A percentile compares a stretch with the other conserved stretches of the same genome.
Conservation (phyloP, 2,113 vertebrate species). For the Perca fluviatilis region DNA sequence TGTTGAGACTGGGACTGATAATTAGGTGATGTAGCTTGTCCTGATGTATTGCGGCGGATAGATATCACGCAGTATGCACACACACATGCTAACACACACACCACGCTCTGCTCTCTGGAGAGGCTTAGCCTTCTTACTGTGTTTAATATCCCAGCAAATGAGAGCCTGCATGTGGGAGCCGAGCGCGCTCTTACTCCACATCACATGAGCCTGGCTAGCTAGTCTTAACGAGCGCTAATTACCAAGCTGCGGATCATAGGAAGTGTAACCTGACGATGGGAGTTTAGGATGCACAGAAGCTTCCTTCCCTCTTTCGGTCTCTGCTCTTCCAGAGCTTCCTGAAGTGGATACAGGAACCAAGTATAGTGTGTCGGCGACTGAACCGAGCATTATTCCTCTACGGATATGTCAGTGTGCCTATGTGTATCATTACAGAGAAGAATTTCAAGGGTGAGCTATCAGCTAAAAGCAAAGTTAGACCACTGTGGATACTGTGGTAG, state of each 20-base stretch:
- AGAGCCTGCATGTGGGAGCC: conserved; percentile 28
- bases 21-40: conserved; percentile 61
- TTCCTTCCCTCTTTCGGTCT: conserved; percentile 52
- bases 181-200: conserved; percentile 5
- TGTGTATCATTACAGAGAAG: conserved; percentile 40
- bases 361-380: conserved; percentile 47
- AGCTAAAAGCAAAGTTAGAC: conserved; percentile 56
- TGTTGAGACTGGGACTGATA: conserved; percentile 38
- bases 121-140: conserved; percentile 56
- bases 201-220: conserved; percentile 27
- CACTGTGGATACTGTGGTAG: conserved; percentile 4
- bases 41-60: conserved; percentile 29
- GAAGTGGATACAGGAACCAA: conserved; percentile 42
- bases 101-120: conserved; percentile 29
- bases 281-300: conserved; percentile 40
- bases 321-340: conserved; percentile 52
- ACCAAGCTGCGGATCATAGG: conserved; percentile 41
- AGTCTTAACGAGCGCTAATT: conserved; percentile 66
- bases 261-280: conserved; percentile 70
- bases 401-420: conserved; percentile 22
- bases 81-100: not conserved
- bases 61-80: conserved; percentile 11
- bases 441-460: conserved; percentile 29
- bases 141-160: conserved; percentile 54
- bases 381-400: conserved; percentile 28